phyloP scores from a whole-genome alignment of 2,797 vertebrate species.

The Clarias platycephalus region DNA sequence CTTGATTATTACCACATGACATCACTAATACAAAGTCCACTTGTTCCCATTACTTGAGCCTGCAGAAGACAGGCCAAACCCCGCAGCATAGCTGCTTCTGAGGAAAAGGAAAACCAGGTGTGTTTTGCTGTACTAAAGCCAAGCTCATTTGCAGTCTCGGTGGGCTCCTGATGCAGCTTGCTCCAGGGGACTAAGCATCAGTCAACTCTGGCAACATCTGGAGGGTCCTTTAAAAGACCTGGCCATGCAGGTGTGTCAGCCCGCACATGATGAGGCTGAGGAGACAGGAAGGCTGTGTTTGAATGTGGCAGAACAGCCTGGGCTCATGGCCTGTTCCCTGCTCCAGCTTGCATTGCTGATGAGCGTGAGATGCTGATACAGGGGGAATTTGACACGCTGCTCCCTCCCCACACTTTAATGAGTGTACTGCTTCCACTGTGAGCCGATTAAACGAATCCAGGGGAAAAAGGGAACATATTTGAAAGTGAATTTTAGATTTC shows the following conservation, averaged over 20 bases:
- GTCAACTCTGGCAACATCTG: constrained; percentile 38
- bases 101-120: constrained; percentile 45
- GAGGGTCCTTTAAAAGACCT: constrained; percentile 31
- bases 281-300: constrained; percentile 47
- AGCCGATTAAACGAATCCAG: constrained; percentile 74
- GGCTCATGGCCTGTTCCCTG: constrained; percentile 46
- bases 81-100: neutral
- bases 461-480: constrained; percentile 72
- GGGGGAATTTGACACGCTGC: constrained; percentile 66
- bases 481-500: constrained; percentile 87
- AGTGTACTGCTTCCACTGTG: constrained; percentile 66
- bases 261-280: constrained; percentile 34
- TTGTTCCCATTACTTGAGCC: constrained; percentile 21
- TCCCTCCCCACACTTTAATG: constrained; percentile 72
- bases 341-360: constrained; percentile 63
- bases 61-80: constrained; percentile 18
- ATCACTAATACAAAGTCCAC: constrained; percentile 41
- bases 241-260: constrained; percentile 35
- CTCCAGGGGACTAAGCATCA: constrained; percentile 14
- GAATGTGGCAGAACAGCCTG: constrained; percentile 30
- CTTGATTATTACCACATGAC: constrained; percentile 48
- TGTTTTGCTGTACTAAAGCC: constrained; percentile 24
- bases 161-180: constrained; percentile 10
- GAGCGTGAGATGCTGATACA: constrained; percentile 77
- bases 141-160: constrained; percentile 38